Conservation (phyloP, 2,888 invertebrate species). For the Melieria crassipennis region DNA sequence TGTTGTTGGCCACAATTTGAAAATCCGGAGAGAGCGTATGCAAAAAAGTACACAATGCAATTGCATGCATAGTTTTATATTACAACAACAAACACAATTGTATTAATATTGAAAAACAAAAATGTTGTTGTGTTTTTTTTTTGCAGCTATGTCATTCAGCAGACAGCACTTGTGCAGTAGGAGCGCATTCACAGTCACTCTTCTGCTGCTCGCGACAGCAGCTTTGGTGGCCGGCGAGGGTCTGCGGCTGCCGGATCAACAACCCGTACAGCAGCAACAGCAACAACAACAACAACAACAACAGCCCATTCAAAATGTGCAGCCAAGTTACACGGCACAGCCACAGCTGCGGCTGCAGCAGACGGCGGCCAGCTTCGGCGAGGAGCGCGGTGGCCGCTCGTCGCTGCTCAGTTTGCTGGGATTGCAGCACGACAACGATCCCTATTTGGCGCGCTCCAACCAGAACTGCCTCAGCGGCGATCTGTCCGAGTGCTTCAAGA, state of each 20-base stretch:
- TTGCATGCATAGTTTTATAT: too few relatives aligned
- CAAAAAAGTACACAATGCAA: too few relatives aligned
- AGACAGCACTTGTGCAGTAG: slow-evolving; percentile 51
- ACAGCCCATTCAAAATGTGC: slow-evolving; percentile 40
- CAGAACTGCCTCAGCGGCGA: slow-evolving; percentile 81
- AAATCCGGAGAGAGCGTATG: too few relatives aligned
- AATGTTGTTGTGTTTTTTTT: slow-evolving; percentile 26
- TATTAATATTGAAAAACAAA: too few relatives aligned
- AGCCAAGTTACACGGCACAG: slow-evolving; percentile 47
- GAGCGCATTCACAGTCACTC: slow-evolving; percentile 50
- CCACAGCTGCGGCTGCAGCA: slow-evolving; percentile 47
- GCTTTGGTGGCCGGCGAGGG: slow-evolving; percentile 68
- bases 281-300: slow-evolving; percentile 42
- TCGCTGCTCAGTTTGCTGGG: slow-evolving; percentile 84
- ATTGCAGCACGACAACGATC: slow-evolving; percentile 80
- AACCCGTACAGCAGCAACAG: slow-evolving; percentile 49
- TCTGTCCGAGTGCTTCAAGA: slow-evolving; percentile 87
- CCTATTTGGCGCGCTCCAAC: slow-evolving; percentile 79
- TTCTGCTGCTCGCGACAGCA: slow-evolving; percentile 63
- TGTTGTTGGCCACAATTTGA: too few relatives aligned
- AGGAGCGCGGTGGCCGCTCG: slow-evolving; percentile 70
- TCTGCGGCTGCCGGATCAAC: slow-evolving; percentile 68
- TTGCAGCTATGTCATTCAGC: slow-evolving; percentile 55
- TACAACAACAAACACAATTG: too few relatives aligned
- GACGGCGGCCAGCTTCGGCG: slow-evolving; percentile 47